A percentile compares a stretch with the other conserved stretches of the same genome.
These are phyloP conservation scores for Drosophila sp. DNA, from an alignment of 1,140 invertebrate species.

Conservation along the genomic window DNA sequence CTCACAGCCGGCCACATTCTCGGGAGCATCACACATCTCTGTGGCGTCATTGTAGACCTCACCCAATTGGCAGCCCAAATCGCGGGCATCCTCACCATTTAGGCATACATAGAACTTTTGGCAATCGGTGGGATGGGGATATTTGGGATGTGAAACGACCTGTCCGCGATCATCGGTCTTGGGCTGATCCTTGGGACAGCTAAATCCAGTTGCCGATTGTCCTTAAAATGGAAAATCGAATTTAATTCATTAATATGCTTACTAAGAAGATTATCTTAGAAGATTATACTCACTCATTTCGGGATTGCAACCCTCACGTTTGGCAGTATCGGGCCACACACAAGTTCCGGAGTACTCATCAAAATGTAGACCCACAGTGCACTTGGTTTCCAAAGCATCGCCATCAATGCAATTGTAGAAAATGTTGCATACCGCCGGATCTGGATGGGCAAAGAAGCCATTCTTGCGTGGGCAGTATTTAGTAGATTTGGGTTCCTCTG, in stretches of 20 bases:
- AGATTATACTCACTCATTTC: constrained; percentile 50
- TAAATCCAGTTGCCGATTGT: constrained; percentile 91
- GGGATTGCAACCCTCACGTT: constrained; percentile 87
- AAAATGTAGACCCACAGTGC: constrained; percentile 93
- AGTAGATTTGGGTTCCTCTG: constrained; percentile 90
- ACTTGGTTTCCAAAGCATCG: constrained; percentile 90
- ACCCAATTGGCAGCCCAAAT: constrained; percentile 92
- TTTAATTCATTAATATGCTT: background rate
- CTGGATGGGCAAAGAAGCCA: constrained; percentile 94
- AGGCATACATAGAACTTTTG: constrained; percentile 93
- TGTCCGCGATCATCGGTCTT: constrained; percentile 88
- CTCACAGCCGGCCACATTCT: constrained; percentile 94
- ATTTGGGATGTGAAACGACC: constrained; percentile 92
- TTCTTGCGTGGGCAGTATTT: constrained; percentile 91
- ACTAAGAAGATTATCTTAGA: background rate
- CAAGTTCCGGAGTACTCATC: constrained; percentile 92
- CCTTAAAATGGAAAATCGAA: constrained; percentile 78
- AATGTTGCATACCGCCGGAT: constrained; percentile 90
- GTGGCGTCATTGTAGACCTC: constrained; percentile 93
- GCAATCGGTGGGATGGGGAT: constrained; percentile 92
- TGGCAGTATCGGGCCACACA: constrained; percentile 93
- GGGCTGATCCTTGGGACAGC: constrained; percentile 89
- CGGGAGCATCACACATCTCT: constrained; percentile 92
- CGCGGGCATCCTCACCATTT: constrained; percentile 92
- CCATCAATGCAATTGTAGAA: constrained; percentile 96